A percentile compares a stretch with the other conserved stretches of the same genome.
These are phyloP conservation scores for Aleiodes testaceus DNA, from an alignment of 2,888 invertebrate genomes.

Conservation along the genomic window DNA sequence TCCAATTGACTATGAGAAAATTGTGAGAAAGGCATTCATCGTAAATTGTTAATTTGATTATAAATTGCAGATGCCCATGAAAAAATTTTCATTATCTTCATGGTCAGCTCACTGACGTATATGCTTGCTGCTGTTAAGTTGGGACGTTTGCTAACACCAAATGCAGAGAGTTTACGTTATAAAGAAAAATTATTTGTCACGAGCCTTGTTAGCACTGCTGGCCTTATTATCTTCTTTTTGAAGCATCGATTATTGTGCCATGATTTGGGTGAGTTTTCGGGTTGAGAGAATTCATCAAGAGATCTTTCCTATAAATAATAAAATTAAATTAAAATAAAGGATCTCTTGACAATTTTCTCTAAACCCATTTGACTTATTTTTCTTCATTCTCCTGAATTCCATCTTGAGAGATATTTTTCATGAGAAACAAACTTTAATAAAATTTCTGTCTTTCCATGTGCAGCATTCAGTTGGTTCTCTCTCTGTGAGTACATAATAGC, in stretches of 20 bases:
- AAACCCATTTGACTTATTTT: no score
- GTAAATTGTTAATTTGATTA: slow-evolving; percentile 22
- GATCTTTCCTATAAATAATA: no score
- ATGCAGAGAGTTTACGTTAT: slow-evolving; percentile 71
- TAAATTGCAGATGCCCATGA: slow-evolving; percentile 87
- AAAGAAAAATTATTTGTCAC: slow-evolving; percentile 85
- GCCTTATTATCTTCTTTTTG: slow-evolving; percentile 90
- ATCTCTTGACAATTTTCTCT: no score
- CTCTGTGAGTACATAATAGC: slow-evolving; percentile 94
- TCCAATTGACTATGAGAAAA: slow-evolving; percentile 25
- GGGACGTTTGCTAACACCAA: slow-evolving; percentile 72
- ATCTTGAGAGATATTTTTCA: no score
- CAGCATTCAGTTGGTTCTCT: slow-evolving; percentile 97
- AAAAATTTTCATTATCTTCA: slow-evolving; percentile 92
- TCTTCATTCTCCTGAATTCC: no score
- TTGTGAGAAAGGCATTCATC: no score
- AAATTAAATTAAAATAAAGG: no score
- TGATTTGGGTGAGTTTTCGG: slow-evolving; percentile 84
- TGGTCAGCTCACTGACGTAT: slow-evolving; percentile 87
- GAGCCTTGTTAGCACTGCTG: slow-evolving; percentile 86
- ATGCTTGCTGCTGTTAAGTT: slow-evolving; percentile 85
- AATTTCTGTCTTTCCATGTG: slow-evolving; percentile 39
- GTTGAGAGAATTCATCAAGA: no score
- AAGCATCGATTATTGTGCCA: slow-evolving; percentile 92
- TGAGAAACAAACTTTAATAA: neutral